A percentile compares a stretch with the other conserved stretches of the same genome.
Conservation (phyloP, 2,113 vertebrate species). For the Tychaedon coryphoeus region DNA sequence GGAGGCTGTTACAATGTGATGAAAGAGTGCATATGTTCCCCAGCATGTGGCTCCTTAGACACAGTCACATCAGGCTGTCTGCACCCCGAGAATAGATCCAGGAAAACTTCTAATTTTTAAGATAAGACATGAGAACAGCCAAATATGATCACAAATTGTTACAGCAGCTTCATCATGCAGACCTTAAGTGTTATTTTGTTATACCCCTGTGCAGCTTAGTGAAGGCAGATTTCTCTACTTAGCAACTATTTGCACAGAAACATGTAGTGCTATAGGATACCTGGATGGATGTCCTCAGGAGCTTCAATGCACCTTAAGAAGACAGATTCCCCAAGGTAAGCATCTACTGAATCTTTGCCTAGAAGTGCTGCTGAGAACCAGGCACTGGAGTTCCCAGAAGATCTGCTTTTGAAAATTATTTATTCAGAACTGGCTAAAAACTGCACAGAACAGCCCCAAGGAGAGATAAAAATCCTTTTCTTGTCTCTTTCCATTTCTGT, state of each 20-base stretch:
- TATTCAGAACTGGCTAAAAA: background rate
- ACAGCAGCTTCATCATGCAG: background rate
- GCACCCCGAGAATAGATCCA: background rate
- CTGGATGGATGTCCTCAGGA: fast-evolving
- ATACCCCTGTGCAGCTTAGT: background rate
- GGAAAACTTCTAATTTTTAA: background rate
- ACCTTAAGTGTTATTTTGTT: background rate
- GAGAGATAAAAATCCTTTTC: background rate
- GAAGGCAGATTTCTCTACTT: background rate
- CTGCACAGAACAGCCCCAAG: background rate
- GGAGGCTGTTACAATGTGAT: background rate
- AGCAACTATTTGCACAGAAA: background rate
- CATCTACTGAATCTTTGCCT: background rate
- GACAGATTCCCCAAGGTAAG: background rate
- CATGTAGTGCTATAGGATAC: background rate
- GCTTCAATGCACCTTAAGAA: background rate
- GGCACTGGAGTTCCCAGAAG: background rate
- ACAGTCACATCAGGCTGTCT: background rate
- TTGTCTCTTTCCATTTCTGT: background rate
- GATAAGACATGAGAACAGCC: background rate
- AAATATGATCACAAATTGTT: background rate
- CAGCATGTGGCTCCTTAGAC: background rate
- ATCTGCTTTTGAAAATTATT: background rate
- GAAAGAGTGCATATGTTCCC: background rate
- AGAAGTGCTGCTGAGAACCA: background rate